phyloP scores from a whole-genome alignment of 2,888 invertebrate genomes.

The Dryobotodes eremita region DNA sequence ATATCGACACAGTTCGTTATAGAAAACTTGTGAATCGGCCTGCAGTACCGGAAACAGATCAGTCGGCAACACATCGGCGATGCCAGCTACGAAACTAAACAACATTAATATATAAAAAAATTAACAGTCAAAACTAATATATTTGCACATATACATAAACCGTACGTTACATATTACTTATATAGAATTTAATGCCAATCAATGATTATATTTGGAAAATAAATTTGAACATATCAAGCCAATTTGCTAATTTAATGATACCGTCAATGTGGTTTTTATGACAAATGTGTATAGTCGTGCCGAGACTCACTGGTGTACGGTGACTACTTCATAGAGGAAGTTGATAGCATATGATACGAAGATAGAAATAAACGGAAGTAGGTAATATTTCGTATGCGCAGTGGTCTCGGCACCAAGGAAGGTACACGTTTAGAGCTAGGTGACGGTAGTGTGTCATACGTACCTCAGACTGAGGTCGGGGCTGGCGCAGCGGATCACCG shows the following conservation, averaged over 20 bases:
- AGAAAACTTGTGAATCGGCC: conserved; percentile 36
- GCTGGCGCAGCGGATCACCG: conserved; percentile 97
- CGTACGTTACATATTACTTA: conserved; percentile 53
- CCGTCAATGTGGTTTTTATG: conserved; percentile 29
- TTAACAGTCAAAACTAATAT: too few relatives aligned
- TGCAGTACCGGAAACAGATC: conserved; percentile 10
- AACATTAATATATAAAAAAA: conserved; percentile 56
- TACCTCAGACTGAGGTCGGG: conserved; percentile 98
- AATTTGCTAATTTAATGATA: conserved; percentile 57
- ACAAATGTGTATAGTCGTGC: conserved; percentile 15
- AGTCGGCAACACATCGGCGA: conserved; percentile 33
- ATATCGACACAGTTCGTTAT: background rate
- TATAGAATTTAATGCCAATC: conserved; percentile 63
- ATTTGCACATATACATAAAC: conserved; percentile 63
- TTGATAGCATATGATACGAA: background rate
- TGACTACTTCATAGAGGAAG: background rate
- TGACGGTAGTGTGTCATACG: conserved; percentile 18
- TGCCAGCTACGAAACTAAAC: conserved; percentile 57
- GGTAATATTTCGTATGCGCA: conserved; percentile 6
- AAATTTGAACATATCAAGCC: conserved; percentile 64
- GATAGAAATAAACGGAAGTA: background rate
- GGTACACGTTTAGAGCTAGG: conserved; percentile 9
- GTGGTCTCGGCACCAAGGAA: conserved; percentile 25
- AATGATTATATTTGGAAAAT: conserved; percentile 52
- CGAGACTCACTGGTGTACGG: conserved; percentile 40